Percentiles rank a stretch among this genome's conserved stretches.
Evolutionary conservation across 2,113 vertebrate species (phyloP).

Genomic region (Semicossyphus pulcher): DNA sequence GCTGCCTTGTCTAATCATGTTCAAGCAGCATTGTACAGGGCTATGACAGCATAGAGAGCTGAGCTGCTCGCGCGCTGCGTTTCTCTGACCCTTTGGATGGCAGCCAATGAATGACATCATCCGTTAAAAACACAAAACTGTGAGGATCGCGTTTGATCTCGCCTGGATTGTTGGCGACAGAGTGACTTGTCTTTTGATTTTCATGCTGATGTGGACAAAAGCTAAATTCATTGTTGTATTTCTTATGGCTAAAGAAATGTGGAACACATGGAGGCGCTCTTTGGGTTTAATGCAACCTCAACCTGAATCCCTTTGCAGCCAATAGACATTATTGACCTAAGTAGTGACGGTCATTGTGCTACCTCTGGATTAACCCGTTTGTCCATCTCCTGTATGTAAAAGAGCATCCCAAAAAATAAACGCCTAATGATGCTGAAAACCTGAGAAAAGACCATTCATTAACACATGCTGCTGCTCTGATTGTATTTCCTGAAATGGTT

Average conservation of each 20-base stretch:
- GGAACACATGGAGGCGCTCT: constrained; percentile 18
- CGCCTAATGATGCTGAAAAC: no score
- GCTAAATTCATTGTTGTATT: neutral
- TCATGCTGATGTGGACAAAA: neutral
- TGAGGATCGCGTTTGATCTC: neutral
- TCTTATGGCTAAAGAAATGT: neutral
- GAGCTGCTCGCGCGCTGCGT: no score
- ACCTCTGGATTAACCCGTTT: neutral
- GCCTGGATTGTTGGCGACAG: neutral
- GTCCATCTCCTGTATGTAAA: neutral
- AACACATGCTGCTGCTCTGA: neutral
- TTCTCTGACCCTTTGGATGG: constrained; percentile 45
- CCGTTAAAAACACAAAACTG: constrained; percentile 7
- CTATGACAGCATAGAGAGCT: constrained; percentile 85
- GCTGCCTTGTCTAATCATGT: constrained; percentile 86
- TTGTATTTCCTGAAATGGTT: neutral
- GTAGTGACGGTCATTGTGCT: constrained; percentile 14
- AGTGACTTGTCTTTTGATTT: neutral
- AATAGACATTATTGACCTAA: constrained; percentile 43
- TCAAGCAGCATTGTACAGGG: constrained; percentile 90
- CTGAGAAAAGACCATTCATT: no score
- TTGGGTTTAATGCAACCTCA: constrained; percentile 38
- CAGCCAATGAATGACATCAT: constrained; percentile 63
- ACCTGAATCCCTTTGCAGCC: constrained; percentile 29
- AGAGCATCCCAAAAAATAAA: neutral